phyloP scores from a whole-genome alignment of 2,888 invertebrate species.

The Diabrotica balteata region DNA sequence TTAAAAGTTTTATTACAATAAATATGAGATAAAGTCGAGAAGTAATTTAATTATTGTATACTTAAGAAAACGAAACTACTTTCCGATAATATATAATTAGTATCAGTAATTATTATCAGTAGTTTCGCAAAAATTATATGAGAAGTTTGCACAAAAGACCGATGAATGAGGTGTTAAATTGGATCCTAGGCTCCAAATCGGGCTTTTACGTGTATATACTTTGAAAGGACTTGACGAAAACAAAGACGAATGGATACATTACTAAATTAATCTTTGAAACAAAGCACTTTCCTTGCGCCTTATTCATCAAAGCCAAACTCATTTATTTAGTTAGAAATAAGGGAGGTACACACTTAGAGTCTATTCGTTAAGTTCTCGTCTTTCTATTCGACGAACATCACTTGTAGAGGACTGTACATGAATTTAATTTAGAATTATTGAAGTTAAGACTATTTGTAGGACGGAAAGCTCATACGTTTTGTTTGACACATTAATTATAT shows the following conservation, averaged over 20 bases:
- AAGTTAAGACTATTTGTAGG: slow-evolving; percentile 13
- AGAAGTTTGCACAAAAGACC: slow-evolving; percentile 31
- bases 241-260: slow-evolving; percentile 60
- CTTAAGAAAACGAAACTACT: too few relatives aligned
- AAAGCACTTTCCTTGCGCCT: slow-evolving; percentile 58
- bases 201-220: slow-evolving; percentile 38
- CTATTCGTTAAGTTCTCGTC: slow-evolving; percentile 52
- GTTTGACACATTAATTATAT: too few relatives aligned
- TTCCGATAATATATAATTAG: too few relatives aligned
- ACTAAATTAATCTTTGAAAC: slow-evolving; percentile 61
- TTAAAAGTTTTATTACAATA: too few relatives aligned
- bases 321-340: slow-evolving; percentile 56
- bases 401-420: slow-evolving; percentile 45
- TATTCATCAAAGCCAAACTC: slow-evolving; percentile 59
- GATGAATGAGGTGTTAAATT: slow-evolving; percentile 41
- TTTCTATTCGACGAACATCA: slow-evolving; percentile 46
- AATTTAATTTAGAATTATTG: slow-evolving; percentile 35
- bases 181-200: slow-evolving; percentile 35
- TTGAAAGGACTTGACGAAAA: slow-evolving; percentile 50
- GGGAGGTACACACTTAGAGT: slow-evolving; percentile 52
- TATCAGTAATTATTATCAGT: too few relatives aligned
- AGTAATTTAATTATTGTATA: not conserved
- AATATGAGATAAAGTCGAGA: too few relatives aligned
- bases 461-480: slow-evolving; percentile 3
- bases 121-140: too few relatives aligned